Percentiles rank a stretch among this genome's conserved stretches.
These are phyloP conservation scores for Paguma larvata DNA, from an alignment of 2,797 vertebrate species.

Conservation along the genomic window DNA sequence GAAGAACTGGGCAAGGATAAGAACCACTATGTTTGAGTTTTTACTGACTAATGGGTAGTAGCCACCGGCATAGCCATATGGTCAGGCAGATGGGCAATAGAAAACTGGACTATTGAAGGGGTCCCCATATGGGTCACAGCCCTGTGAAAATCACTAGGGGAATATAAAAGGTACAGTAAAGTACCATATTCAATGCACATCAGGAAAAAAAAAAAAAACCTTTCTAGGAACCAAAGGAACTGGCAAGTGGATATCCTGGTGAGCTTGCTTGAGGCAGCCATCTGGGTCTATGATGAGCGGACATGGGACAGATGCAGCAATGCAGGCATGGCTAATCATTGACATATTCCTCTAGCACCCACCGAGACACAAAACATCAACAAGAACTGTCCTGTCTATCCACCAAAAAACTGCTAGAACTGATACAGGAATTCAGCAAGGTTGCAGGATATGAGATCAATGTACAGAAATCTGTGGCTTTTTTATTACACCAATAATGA, in stretches of 20 bases:
- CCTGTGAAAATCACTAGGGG: neutral
- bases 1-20: neutral
- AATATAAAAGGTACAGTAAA: neutral
- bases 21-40: neutral
- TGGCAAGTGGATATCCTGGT: neutral
- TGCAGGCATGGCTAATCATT: neutral
- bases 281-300: neutral
- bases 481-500: too few species aligned
- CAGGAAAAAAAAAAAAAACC: neutral
- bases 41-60: neutral
- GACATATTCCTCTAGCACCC: neutral
- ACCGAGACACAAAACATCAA: neutral
- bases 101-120: neutral
- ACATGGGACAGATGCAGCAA: neutral
- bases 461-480: too few species aligned
- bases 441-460: too few species aligned
- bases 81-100: neutral
- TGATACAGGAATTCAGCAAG: too few species aligned
- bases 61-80: neutral
- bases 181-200: neutral
- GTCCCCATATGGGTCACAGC: neutral
- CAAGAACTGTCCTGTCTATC: neutral
- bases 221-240: neutral
- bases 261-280: neutral
- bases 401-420: too few species aligned